Conservation (phyloP, 2,113 vertebrate genomes). For the Hippocampus zosterae region DNA sequence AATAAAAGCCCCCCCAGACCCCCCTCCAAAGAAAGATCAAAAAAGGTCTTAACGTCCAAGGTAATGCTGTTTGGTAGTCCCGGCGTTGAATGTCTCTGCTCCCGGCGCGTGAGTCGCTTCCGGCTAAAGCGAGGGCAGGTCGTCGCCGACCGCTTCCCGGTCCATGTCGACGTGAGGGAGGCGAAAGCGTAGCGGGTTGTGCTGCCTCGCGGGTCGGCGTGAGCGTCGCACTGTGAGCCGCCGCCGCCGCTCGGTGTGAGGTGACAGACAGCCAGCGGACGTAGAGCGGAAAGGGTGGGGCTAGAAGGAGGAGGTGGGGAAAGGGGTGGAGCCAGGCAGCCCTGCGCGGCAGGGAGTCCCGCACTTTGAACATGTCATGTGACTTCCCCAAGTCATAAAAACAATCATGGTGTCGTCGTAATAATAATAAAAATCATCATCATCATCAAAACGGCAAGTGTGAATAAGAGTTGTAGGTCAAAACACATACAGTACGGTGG, state of each 20-base stretch:
- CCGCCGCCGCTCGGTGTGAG: constrained; percentile 13
- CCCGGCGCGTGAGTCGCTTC: not conserved
- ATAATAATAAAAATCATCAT: too few relatives aligned
- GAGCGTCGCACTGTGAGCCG: not conserved
- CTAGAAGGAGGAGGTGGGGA: not conserved
- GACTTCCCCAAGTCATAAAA: not conserved
- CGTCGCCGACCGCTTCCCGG: constrained; percentile 7
- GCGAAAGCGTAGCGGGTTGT: not conserved
- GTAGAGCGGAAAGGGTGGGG: not conserved
- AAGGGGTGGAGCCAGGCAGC: not conserved
- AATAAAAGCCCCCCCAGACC: too few relatives aligned
- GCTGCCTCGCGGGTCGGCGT: not conserved
- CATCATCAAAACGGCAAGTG: not conserved
- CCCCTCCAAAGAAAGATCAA: not conserved
- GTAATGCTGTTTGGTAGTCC: constrained; percentile 41
- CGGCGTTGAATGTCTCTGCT: constrained; percentile 26
- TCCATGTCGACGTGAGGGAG: constrained; percentile 45
- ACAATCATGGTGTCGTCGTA: too few relatives aligned
- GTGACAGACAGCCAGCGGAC: constrained; percentile 39
- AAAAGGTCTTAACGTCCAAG: constrained; percentile 31
- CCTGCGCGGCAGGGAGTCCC: not conserved
- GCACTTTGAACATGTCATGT: not conserved
- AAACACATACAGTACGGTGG: too few relatives aligned
- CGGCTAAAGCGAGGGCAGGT: not conserved
- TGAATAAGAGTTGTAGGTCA: not conserved